Evolutionary conservation across 2,888 invertebrate genomes (phyloP), one percentile per base, ranked within the genome.

Genomic region (Laothoe populi): DNA sequence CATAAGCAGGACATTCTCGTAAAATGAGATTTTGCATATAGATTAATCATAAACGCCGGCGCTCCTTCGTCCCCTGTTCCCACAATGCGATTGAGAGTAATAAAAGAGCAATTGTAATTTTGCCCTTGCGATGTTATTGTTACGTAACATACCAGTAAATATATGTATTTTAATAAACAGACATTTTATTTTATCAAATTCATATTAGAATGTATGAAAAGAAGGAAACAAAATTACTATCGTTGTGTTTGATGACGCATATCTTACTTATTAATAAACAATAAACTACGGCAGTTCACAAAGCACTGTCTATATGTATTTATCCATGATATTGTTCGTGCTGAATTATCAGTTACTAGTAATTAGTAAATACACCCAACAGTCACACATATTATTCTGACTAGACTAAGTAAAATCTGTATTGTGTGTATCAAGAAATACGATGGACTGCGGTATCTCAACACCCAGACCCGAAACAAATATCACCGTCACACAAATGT

Each of bases 281-380:
- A n/a, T 40, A 49, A 40, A 24, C n/a, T 11, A 5, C 23, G 48
- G 11, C 16, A 26, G 23, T 23, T 16, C 38, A 40, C 35, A 10
- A n/a, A n/a, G 8, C 10, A 16, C 13, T 16, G 45, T 0, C 21
- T 48, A 16, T 13, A 11, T 26, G 16, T 21, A 40, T 38, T n/a
- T 26, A 65, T 57, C 68, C 67, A 63, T 74, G 79, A 74, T 78
- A 80, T 74, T 82, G 79, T 80, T 76, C 75, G 69, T 72, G 68
- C 71, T 71, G 75, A 74, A 75, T 73, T 64, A 59, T 63, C 60
- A 61, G 53, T 49, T 72, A 77, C 74, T 75, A n/a, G n/a, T n/a
- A n/a, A n/a, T n/a, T n/a, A n/a, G n/a, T n/a, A n/a, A n/a, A n/a
- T n/a, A n/a, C n/a, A n/a, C n/a, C n/a, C n/a, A n/a, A n/a, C n/a